These are phyloP conservation scores for Apteryx owenii DNA, from an alignment of 2,113 vertebrate species.

Conservation along the genomic window DNA sequence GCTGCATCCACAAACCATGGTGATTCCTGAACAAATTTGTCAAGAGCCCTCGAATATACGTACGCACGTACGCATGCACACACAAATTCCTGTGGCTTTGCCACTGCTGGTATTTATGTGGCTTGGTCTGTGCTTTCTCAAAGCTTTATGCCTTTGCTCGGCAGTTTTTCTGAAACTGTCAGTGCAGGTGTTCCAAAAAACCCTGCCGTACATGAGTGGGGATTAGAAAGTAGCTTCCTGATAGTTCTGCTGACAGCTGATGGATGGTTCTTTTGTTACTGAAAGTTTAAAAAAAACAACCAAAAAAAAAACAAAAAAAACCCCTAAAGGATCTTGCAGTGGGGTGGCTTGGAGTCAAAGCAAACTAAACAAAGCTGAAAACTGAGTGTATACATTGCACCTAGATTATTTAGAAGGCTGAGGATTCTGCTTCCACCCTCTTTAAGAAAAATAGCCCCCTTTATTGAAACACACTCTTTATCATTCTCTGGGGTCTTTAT, in stretches of 20 bases:
- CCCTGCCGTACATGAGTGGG: not conserved
- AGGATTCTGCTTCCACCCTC: not conserved
- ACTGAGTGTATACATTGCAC: not conserved
- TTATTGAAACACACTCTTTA: not conserved
- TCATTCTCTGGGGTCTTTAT: not conserved
- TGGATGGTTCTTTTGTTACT: slow-evolving; percentile 30
- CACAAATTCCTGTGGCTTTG: slow-evolving; percentile 39
- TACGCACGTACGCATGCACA: not conserved
- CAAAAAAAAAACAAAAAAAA: too few species aligned
- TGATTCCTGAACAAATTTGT: slow-evolving; percentile 66
- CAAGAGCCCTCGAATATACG: slow-evolving; percentile 35
- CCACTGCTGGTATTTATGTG: not conserved
- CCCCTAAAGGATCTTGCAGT: not conserved
- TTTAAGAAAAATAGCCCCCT: not conserved
- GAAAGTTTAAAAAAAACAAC: not conserved
- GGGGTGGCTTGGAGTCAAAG: not conserved
- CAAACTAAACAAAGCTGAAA: not conserved
- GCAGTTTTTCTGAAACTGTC: not conserved
- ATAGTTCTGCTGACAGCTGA: slow-evolving; percentile 1
- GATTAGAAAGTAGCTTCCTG: slow-evolving; percentile 8
- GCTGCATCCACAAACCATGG: slow-evolving; percentile 37
- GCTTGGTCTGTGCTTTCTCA: not conserved
- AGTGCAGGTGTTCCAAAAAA: slow-evolving; percentile 15
- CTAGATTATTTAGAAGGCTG: not conserved
- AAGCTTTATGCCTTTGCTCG: not conserved